phyloP scores from a whole-genome alignment of 2,113 vertebrate genomes.

The Prunella fulvescens region DNA sequence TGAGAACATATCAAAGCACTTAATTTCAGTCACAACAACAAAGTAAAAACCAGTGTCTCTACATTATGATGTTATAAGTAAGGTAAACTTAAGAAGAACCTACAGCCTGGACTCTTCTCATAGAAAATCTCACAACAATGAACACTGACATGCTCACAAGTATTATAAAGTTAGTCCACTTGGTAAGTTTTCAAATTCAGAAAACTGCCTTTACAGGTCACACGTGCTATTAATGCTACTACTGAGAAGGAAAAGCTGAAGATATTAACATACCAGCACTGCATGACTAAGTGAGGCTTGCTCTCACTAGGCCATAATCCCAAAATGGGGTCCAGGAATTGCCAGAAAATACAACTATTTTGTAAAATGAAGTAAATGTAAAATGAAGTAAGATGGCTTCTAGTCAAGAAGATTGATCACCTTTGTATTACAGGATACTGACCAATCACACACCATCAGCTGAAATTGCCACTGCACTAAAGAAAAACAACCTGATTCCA shows the following conservation, averaged over 20 bases:
- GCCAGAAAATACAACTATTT: neutral
- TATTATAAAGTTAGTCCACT: neutral
- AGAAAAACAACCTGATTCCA: neutral
- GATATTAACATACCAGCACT: neutral
- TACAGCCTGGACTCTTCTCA: neutral
- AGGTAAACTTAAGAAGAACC: neutral
- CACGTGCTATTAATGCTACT: neutral
- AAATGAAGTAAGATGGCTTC: neutral
- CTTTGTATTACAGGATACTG: neutral
- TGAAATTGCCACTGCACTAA: neutral
- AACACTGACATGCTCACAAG: neutral
- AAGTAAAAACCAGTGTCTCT: neutral
- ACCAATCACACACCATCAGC: neutral
- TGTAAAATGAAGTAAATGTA: neutral
- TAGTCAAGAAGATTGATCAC: neutral
- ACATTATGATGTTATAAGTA: neutral
- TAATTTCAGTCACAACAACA: neutral
- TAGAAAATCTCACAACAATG: neutral
- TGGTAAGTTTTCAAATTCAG: neutral
- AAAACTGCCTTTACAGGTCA: neutral
- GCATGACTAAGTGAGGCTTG: neutral
- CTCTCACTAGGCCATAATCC: neutral
- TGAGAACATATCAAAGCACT: neutral
- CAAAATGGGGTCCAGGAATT: neutral
- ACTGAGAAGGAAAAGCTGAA: neutral